Evolutionary conservation across 2,797 vertebrate species (phyloP).

Genomic region (Peromyscus eremicus): DNA sequence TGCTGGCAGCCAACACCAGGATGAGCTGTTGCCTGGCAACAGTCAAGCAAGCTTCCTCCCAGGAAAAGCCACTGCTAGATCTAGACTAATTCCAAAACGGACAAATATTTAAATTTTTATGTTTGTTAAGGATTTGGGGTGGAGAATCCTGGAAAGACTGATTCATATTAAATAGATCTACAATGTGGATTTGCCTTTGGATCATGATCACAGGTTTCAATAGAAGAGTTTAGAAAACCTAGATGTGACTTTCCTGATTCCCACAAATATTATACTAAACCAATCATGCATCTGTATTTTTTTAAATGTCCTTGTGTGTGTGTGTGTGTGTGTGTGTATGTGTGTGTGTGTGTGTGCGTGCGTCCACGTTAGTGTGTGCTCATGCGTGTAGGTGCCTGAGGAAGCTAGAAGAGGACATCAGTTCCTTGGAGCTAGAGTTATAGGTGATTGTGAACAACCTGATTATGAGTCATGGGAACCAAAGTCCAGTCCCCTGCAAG

Average conservation of each 20-base stretch:
- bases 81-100: slow-evolving; percentile 82
- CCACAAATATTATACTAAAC: slow-evolving; percentile 29
- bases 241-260: slow-evolving; percentile 54
- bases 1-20: slow-evolving; percentile 86
- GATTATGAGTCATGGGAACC: background rate
- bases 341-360: background rate
- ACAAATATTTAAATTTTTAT: slow-evolving; percentile 77
- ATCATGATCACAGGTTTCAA: background rate
- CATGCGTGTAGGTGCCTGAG: background rate
- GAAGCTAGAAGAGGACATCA: background rate
- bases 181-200: background rate
- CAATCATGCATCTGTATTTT: slow-evolving; percentile 19
- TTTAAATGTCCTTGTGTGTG: background rate
- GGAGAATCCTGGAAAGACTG: slow-evolving; percentile 71
- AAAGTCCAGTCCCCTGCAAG: background rate
- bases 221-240: slow-evolving; percentile 37
- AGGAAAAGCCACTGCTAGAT: slow-evolving; percentile 80
- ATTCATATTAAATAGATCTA: slow-evolving; percentile 24
- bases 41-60: slow-evolving; percentile 83
- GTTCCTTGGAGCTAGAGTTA: background rate
- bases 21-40: slow-evolving; percentile 91
- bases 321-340: background rate
- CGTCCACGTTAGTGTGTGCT: rapidly evolving
- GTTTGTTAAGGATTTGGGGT: slow-evolving; percentile 63
- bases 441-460: background rate